Base-by-base conservation (phyloP, 2,888 invertebrate species). In the Pasiphila rectangulata region DNA sequence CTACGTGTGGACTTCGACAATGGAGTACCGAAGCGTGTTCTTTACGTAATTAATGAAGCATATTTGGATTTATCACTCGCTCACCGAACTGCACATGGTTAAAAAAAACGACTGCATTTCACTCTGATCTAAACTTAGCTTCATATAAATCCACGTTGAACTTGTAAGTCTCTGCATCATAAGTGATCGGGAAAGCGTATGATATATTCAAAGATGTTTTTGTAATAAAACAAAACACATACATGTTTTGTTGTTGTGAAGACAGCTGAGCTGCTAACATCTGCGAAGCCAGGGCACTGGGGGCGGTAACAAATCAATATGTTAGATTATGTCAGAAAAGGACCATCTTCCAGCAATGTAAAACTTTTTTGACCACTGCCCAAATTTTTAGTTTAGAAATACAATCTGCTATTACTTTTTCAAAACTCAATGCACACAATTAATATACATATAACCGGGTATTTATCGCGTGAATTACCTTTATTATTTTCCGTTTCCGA, bases 201-300 rank as follows among this genome's bases (percentile, higher is more conserved):
- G 71, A 72, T 69, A 69, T 71, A 70, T 75, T 71, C 66, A 69
- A 69, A 77, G 79, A 73, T 73, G 69, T 65, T 54, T 72, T 45
- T 50, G 75, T 79, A 70, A 69, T 75, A 72, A 69, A 86, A 87
- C 85, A 88, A 85, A 88, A 88, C 84, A 95, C 95, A 92, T 96
- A 96, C 96, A 95, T 96, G 93, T 94, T 94, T 93, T 95, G 95
- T 92, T 95, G 95, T 91, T 95, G 95, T 90, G 95, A 94, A 88
- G 95, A 95, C 89, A 95, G 93, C 93, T 95, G 95, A 90, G 94
- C 93, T 91, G 95, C 95, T 92, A 95, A 95, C 95, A 96, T 96
- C 95, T 96, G 96, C 92, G 95, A 94, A 93, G 96, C 96, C 93
- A 96, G 95, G 94, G 96, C 96, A 95, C 96, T 96, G 95, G 93